Base-by-base conservation (phyloP, 2,113 vertebrate genomes). In the Spea bombifrons region DNA sequence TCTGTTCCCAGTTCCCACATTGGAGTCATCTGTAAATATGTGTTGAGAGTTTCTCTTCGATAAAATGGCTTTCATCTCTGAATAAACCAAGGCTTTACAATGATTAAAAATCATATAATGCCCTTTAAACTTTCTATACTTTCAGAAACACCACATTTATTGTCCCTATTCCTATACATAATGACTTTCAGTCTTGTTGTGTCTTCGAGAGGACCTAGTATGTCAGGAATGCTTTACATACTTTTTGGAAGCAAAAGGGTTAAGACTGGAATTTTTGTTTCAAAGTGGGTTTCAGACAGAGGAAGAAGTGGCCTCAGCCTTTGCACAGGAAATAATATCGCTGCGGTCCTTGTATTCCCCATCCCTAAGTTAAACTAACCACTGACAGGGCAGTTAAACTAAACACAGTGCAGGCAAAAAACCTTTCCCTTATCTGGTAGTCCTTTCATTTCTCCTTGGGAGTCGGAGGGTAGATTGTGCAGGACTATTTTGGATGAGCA, bases 321-420 rank as follows among this genome's bases (percentile, higher is more conserved):
- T 89, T 85, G 82, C 88, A 90, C 91, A 93, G 93, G 92, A 93
- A 93, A 81, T 90, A 89, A 90, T 92, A 91, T 91, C 71, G 81
- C 83, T 91, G 90, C 89, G 86, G 86, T 85, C 90, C 89, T 89
- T 89, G 89, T 91, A 92, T 88, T 87, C 90, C 91, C 89, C 92
- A 91, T 94, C 92, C 92, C 91, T 84, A 89, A 90, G 89, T 93
- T 92, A 93, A 91, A 90, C 90, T 91, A 93, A 91, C 90, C 90
- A 92, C 90, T 92, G 91, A 92, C 90, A 92, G 91, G 90, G 92
- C 90, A 92, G 90, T 59, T 76, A 68, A 76, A 43, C 66, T 92
- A 91, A 94, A 93, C 91, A 92, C 86, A 90, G 87, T 85, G 65
- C 80, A 85, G 88, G 90, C 88, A 89, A 86, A 91, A 84, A 87